Conservation (phyloP, 2,797 vertebrate genomes). For the Acanthurus lineatus region DNA sequence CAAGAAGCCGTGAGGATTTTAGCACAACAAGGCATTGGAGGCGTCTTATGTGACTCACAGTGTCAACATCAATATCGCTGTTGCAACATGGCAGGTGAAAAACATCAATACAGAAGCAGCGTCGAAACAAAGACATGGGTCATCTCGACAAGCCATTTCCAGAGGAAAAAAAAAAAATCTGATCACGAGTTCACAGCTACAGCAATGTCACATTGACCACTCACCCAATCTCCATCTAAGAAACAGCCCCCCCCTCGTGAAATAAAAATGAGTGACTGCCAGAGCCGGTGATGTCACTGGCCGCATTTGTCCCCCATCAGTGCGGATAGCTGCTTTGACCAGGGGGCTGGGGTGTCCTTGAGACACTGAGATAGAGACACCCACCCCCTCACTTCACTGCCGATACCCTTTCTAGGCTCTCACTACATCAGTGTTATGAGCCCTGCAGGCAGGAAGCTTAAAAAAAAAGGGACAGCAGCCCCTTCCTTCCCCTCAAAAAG, state of each 20-base stretch:
- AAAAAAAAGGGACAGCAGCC: slow-evolving; percentile 73
- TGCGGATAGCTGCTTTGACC: slow-evolving; percentile 78
- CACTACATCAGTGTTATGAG: slow-evolving; percentile 82
- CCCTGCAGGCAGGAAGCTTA: slow-evolving; percentile 76
- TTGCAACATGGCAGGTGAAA: slow-evolving; percentile 46
- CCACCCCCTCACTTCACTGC: slow-evolving; percentile 29
- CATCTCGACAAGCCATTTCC: slow-evolving; percentile 52
- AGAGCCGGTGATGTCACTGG: slow-evolving; percentile 84
- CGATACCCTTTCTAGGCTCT: slow-evolving; percentile 54
- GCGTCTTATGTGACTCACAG: slow-evolving; percentile 33
- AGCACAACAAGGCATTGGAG: neutral
- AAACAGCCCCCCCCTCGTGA: slow-evolving; percentile 70
- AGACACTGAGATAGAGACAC: slow-evolving; percentile 77
- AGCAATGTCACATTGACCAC: slow-evolving; percentile 71
- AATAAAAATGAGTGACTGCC: slow-evolving; percentile 88
- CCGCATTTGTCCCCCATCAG: slow-evolving; percentile 85
- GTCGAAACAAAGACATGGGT: slow-evolving; percentile 54
- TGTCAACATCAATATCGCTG: slow-evolving; percentile 39
- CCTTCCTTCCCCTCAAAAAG: slow-evolving; percentile 58
- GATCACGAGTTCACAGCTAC: slow-evolving; percentile 60
- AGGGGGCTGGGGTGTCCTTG: slow-evolving; percentile 86
- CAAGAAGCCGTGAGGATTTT: slow-evolving; percentile 30
- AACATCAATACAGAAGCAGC: slow-evolving; percentile 45
- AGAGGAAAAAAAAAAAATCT: slow-evolving; percentile 23
- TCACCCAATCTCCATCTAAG: slow-evolving; percentile 74